phyloP scores from a whole-genome alignment of 2,888 invertebrate species.

The Anoplius nigerrimus region DNA sequence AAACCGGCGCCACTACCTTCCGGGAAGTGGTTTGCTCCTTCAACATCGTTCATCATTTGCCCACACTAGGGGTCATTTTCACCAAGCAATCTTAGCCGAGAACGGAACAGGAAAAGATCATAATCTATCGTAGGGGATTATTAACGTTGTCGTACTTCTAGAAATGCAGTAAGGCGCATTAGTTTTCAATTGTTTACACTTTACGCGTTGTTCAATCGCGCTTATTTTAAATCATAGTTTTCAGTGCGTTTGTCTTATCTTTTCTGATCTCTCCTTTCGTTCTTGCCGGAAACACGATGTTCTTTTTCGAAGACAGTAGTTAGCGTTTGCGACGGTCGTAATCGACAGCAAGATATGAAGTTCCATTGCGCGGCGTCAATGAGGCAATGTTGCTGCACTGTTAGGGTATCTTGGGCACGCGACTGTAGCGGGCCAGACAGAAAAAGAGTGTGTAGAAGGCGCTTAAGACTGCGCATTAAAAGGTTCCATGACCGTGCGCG shows the following conservation, averaged over 20 bases:
- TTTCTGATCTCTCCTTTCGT: too few relatives aligned
- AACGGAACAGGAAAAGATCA: not conserved
- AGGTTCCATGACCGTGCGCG: constrained; percentile 11
- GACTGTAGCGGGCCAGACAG: constrained; percentile 14
- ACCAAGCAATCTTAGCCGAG: not conserved
- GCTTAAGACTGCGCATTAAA: constrained; percentile 21
- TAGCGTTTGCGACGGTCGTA: too few relatives aligned
- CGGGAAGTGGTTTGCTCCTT: constrained; percentile 32
- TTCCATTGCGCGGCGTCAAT: not conserved
- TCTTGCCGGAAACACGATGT: too few relatives aligned
- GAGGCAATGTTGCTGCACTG: not conserved
- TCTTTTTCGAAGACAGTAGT: too few relatives aligned
- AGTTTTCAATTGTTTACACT: too few relatives aligned
- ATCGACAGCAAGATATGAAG: too few relatives aligned
- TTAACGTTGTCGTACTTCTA: not conserved
- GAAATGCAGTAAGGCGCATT: too few relatives aligned
- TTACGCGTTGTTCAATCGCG: too few relatives aligned
- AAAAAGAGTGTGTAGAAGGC: constrained; percentile 30
- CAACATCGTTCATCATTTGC: constrained; percentile 25
- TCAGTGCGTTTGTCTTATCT: too few relatives aligned
- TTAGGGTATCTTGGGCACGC: constrained; percentile 1
- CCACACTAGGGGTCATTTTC: not conserved
- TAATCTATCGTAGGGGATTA: not conserved
- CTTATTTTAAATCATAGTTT: too few relatives aligned
- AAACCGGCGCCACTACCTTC: constrained; percentile 49